phyloP scores from a whole-genome alignment of 2,113 vertebrate species.

The Dipodomys merriami region DNA sequence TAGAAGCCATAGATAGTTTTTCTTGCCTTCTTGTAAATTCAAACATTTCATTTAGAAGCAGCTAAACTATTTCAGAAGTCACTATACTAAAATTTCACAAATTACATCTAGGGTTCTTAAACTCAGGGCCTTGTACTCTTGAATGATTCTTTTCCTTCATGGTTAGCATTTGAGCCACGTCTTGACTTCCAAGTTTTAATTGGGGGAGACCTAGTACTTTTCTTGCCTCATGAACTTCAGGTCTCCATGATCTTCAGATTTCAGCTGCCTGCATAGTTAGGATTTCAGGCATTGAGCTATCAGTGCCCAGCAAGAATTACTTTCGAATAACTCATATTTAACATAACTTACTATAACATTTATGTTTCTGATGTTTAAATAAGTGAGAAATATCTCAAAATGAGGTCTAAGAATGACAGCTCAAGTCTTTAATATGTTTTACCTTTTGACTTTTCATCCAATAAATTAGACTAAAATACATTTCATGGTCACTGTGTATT shows the following conservation, averaged over 20 bases:
- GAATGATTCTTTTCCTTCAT: too few relatives aligned
- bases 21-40: slow-evolving; percentile 27
- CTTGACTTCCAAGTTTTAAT: too few relatives aligned
- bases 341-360: not conserved
- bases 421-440: not conserved
- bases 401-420: not conserved
- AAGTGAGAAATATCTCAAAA: slow-evolving; percentile 40
- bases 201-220: too few relatives aligned
- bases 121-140: too few relatives aligned
- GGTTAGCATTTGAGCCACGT: too few relatives aligned
- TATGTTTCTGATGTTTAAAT: slow-evolving; percentile 32
- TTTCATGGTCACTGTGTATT: not conserved
- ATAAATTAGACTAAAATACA: slow-evolving; percentile 37
- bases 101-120: too few relatives aligned
- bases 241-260: too few relatives aligned
- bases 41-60: slow-evolving; percentile 48
- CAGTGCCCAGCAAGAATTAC: not conserved
- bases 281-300: too few relatives aligned
- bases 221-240: too few relatives aligned
- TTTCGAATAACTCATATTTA: slow-evolving; percentile 23
- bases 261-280: too few relatives aligned
- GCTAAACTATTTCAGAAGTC: not conserved
- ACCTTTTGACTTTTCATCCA: slow-evolving; percentile 6
- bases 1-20: not conserved
- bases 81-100: not conserved